Evolutionary conservation across 2,797 vertebrate genomes (phyloP), one percentile per base, ranked within the genome.

Genomic region (Chelmon rostratus): DNA sequence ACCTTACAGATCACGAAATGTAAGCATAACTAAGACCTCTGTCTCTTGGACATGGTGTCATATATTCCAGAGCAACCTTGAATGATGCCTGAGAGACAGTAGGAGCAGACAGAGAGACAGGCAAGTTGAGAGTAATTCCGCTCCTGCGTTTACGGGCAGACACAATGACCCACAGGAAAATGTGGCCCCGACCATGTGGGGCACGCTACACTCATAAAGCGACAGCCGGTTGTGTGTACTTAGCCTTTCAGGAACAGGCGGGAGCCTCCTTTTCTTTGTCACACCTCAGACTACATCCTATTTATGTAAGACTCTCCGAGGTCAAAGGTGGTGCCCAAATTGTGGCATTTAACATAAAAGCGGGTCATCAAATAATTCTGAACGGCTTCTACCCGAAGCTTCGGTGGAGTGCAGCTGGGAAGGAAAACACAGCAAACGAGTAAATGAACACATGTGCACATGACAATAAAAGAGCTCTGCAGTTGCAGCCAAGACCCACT

Each of bases 401-500:
- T 75, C 54, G 62, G 47, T 33, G 13, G 57, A 54, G 21, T 50
- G 57, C 12, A 40, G 68, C 70, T 66, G 53, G 37, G 40, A 86
- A 73, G 58, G 33, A 78, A 65, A 82, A 76, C 52, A 57, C 2
- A 18, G 40, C 53, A 63, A 73, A 70, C 19, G 33, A 37, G 35
- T 77, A 83, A 88, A 86, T 65, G 52, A 89, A 74, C 74, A 82
- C 75, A 83, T 85, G 79, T 78, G 79, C 19, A 31, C 28, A 68
- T 68, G n/a, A 73, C 33, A 87, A 77, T 81, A 86, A 92, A 47
- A 42, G 83, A 75, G n/a, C 40, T 62, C 59, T 54, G 40, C 79
- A 87, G 78, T 79, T 87, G 73, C 81, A 79, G 89, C 77, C 85
- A 91, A 79, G 73, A 84, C 79, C 76, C 73, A 44, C 78, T 88